Percentiles rank a stretch among this genome's conserved stretches.
These are phyloP conservation scores for Chymomyza procnemis DNA, from an alignment of 2,888 invertebrate genomes.

Conservation along the genomic window DNA sequence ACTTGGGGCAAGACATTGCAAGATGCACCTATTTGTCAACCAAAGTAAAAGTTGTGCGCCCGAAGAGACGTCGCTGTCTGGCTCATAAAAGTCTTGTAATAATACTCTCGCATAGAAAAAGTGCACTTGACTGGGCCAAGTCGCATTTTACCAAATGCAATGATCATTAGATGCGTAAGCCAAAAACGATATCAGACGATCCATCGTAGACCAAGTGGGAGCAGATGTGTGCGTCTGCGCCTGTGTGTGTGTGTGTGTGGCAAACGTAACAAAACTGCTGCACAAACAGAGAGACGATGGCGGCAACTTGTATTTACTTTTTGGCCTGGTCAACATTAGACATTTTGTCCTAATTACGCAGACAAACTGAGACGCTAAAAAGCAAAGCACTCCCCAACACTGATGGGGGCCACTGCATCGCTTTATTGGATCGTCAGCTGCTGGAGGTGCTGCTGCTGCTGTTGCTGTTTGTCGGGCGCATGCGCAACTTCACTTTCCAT, in stretches of 20 bases:
- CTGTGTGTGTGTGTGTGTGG: background rate
- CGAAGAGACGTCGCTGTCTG: background rate
- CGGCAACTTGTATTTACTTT: constrained; percentile 58
- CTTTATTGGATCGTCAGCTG: background rate
- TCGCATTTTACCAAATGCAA: constrained; percentile 11
- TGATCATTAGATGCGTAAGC: constrained; percentile 49
- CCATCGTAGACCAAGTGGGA: background rate
- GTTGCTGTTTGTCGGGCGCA: background rate
- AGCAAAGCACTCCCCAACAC: constrained; percentile 10
- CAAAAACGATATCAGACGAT: constrained; percentile 42
- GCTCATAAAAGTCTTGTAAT: background rate
- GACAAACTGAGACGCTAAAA: constrained; percentile 49
- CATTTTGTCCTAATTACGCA: constrained; percentile 70
- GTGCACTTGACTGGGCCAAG: background rate
- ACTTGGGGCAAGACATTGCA: constrained; percentile 38
- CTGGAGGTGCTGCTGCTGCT: no score
- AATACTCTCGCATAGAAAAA: background rate
- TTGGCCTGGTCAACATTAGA: constrained; percentile 67
- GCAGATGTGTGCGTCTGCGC: no score
- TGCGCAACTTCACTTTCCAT: constrained; percentile 68
- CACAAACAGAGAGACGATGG: constrained; percentile 15
- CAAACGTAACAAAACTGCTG: constrained; percentile 31
- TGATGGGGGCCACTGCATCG: constrained; percentile 2
- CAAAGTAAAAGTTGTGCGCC: constrained; percentile 5
- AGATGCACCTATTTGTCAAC: constrained; percentile 4